These are phyloP conservation scores for Helicoverpa zea DNA, from an alignment of 1,140 invertebrate species.

Conservation along the genomic window DNA sequence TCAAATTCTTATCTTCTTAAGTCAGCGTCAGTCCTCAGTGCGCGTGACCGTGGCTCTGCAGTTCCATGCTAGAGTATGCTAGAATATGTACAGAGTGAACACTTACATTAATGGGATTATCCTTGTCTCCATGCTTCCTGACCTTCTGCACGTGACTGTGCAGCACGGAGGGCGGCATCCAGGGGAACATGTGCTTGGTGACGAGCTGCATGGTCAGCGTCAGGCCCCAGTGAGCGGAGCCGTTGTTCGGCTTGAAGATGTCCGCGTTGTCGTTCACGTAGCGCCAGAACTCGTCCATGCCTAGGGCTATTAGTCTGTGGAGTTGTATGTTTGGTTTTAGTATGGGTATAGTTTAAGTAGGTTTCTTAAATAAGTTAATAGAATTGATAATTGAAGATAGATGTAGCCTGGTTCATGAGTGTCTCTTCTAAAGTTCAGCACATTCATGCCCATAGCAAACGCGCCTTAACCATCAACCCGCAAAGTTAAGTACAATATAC, in stretches of 20 bases:
- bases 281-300: slow-evolving; percentile 74
- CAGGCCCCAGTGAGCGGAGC: slow-evolving; percentile 59
- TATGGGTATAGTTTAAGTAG: too few relatives aligned
- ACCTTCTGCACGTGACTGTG: slow-evolving; percentile 57
- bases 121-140: slow-evolving; percentile 47
- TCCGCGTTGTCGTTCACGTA: slow-evolving; percentile 67
- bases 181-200: slow-evolving; percentile 68
- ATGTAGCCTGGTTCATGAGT: too few relatives aligned
- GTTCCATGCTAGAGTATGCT: background rate
- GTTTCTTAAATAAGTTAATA: too few relatives aligned
- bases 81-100: background rate
- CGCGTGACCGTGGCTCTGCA: too few relatives aligned
- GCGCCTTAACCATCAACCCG: too few relatives aligned
- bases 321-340: too few relatives aligned
- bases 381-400: too few relatives aligned
- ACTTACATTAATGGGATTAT: slow-evolving; percentile 71
- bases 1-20: too few relatives aligned
- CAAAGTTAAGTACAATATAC: too few relatives aligned
- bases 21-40: too few relatives aligned
- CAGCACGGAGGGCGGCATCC: slow-evolving; percentile 54
- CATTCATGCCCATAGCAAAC: too few relatives aligned
- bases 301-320: slow-evolving; percentile 71
- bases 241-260: slow-evolving; percentile 50
- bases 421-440: too few relatives aligned
- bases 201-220: slow-evolving; percentile 55